Evolutionary conservation across 2,797 vertebrate genomes (phyloP).

Genomic region (Glossophaga mutica): DNA sequence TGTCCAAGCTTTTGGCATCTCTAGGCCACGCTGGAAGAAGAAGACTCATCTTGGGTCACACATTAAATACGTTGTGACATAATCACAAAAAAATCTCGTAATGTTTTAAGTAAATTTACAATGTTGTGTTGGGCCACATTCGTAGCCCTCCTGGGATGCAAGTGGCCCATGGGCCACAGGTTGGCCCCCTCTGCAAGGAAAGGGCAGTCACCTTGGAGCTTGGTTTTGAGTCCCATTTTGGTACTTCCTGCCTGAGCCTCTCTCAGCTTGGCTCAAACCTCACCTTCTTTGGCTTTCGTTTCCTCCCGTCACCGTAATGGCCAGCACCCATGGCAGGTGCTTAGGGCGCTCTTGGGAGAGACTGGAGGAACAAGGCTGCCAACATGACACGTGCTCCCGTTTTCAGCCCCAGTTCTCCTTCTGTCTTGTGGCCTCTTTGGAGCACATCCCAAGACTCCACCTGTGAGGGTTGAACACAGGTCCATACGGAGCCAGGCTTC

Average conservation of each 20-base stretch:
- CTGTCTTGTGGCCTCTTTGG: neutral
- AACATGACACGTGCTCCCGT: fast-evolving
- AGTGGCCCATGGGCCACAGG: too few relatives aligned
- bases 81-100: too few relatives aligned
- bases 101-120: too few relatives aligned
- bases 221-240: neutral
- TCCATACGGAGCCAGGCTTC: neutral
- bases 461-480: neutral
- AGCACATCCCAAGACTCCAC: neutral
- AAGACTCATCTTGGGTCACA: too few relatives aligned
- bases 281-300: neutral
- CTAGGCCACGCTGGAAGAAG: too few relatives aligned
- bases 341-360: neutral
- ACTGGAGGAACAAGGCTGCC: neutral
- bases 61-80: too few relatives aligned
- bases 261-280: neutral
- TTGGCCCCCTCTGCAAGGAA: neutral
- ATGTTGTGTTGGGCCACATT: too few relatives aligned
- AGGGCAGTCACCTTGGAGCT: neutral
- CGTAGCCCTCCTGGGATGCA: too few relatives aligned
- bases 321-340: neutral
- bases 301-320: fast-evolving
- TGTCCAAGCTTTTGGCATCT: too few relatives aligned
- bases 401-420: neutral
- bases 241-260: neutral